Percentiles rank a stretch among this genome's conserved stretches.
Conservation (phyloP, 1,140 invertebrate genomes). For the Bactericera cockerelli region DNA sequence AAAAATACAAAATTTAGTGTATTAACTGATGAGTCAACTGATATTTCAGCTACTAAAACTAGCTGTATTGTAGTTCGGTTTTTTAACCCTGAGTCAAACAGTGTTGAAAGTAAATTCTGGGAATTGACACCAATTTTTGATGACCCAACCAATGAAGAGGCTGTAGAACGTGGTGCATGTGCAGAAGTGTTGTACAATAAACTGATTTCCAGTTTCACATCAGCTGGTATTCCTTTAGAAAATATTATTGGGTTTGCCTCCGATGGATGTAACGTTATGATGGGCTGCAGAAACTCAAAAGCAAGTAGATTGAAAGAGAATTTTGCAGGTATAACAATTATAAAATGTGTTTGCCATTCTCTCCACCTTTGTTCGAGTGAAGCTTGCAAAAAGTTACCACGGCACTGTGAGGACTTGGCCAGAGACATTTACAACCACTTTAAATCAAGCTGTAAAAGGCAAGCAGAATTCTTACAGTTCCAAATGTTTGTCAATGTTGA, state of each 20-base stretch:
- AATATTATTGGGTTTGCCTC: constrained; percentile 29
- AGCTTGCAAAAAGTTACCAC: constrained; percentile 27
- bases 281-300: constrained; percentile 27
- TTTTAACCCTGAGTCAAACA: constrained; percentile 21
- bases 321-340: constrained; percentile 24
- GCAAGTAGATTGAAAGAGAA: constrained; percentile 20
- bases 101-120: constrained; percentile 25
- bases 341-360: constrained; percentile 30
- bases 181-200: constrained; percentile 24
- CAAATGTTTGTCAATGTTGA: too few relatives aligned
- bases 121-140: constrained; percentile 17
- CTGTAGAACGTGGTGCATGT: constrained; percentile 20
- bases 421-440: constrained; percentile 27
- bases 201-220: constrained; percentile 22
- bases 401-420: constrained; percentile 23
- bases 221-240: constrained; percentile 22
- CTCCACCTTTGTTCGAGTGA: constrained; percentile 26
- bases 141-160: not conserved
- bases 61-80: constrained; percentile 22
- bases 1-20: constrained; percentile 21
- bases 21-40: constrained; percentile 23
- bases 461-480: constrained; percentile 17
- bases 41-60: constrained; percentile 19
- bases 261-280: constrained; percentile 28
- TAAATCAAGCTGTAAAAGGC: constrained; percentile 26